A percentile compares a stretch with the other conserved stretches of the same genome.
Evolutionary conservation across 2,888 invertebrate species (phyloP).

Genomic region (Thecophora atra): DNA sequence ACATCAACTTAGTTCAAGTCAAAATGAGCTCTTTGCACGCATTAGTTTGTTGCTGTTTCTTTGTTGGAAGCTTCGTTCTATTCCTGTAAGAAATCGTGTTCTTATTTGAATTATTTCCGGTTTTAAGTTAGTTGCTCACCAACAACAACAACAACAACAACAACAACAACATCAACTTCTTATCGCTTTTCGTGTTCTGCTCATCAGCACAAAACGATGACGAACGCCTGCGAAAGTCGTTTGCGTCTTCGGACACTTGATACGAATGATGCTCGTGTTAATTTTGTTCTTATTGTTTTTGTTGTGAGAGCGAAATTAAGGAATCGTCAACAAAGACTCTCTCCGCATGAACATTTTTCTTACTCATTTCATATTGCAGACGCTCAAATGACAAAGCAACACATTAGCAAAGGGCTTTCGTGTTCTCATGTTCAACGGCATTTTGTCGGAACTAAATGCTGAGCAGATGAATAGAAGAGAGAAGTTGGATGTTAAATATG

Average conservation of each 20-base stretch:
- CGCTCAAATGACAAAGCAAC: too few species aligned
- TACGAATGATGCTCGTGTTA: neutral
- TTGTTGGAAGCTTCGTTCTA: neutral
- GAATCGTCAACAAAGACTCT: neutral
- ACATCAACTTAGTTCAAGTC: conserved; percentile 10
- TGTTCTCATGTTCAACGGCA: conserved; percentile 32
- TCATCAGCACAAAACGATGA: conserved; percentile 8
- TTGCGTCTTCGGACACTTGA: conserved; percentile 22
- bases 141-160: neutral
- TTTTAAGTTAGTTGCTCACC: conserved; percentile 18
- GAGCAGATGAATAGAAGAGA: too few species aligned
- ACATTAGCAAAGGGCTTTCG: conserved; percentile 17
- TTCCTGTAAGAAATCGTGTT: neutral
- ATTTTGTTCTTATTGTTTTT: conserved; percentile 4
- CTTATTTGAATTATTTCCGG: neutral
- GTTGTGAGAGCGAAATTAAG: conserved; percentile 10
- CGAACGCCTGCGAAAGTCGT: conserved; percentile 20
- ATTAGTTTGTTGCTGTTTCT: neutral
- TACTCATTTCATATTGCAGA: too few species aligned
- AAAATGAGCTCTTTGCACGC: conserved; percentile 10
- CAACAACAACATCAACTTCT: conserved; percentile 11
- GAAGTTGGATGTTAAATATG: too few species aligned
- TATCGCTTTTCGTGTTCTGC: neutral
- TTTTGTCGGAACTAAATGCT: conserved; percentile 27
- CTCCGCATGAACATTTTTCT: neutral